Evolutionary conservation across 2,797 vertebrate species (phyloP), one percentile per base, ranked within the genome.

Genomic region (Psittacula echo): DNA sequence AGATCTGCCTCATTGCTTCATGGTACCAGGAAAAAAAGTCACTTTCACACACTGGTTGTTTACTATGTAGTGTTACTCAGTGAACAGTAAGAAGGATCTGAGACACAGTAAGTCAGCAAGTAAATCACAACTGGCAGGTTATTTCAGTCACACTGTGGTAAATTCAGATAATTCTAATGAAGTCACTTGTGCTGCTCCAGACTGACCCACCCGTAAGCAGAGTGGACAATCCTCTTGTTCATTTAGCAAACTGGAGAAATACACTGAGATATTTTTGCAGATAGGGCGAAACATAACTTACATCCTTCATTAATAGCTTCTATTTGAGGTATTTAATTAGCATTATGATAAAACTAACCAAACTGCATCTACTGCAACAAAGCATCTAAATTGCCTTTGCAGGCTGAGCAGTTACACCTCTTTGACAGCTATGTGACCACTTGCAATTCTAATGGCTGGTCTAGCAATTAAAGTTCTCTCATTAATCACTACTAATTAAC

Each of bases 401-500:
- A 80, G 82, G 77, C 91, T 93, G 92, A 74, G 20, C n/a, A 90
- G 91, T 83, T 94, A 67, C 30, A 67, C 61, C 73, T 94, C 92
- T 95, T 96, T 96, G 96, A 97, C 98, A 97, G 97, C 93, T 94
- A 83, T 89, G 76, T 87, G 96, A 97, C 98, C 77, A 68, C 97
- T 98, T 91, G 86, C 96, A 97, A 98, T 97, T 95, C 97, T 97
- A 98, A 97, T 74, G 73, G 83, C 87, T 79, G 96, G 90, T 97
- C 97, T 92, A 90, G 95, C 98, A 98, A 97, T 96, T 98, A 97
- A 97, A n/a, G 67, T 96, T 92, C 97, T 65, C 98, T 98, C 98
- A 99, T 99, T 98, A 98, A 98, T 99, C 99, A 98, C 97, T 98
- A 97, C 98, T 99, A 99, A 99, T 99, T 99, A 98, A 98, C 98